Conservation (phyloP, 2,888 invertebrate genomes). For the Scelioninae gen. 1 region DNA sequence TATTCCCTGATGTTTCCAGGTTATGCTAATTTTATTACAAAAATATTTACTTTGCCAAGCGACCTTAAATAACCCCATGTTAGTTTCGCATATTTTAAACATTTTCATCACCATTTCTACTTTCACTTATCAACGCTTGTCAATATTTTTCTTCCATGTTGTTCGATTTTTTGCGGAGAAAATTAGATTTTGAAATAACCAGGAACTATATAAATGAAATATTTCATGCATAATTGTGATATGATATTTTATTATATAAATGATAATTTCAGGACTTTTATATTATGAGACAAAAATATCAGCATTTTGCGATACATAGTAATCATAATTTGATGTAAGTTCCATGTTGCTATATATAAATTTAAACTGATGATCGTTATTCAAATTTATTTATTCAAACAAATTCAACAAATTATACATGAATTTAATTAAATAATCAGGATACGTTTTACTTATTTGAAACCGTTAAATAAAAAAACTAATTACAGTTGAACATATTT, state of each 20-base stretch:
- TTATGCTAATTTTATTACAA: conserved; percentile 46
- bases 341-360: too few species aligned
- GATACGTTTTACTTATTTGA: conserved; percentile 9
- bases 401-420: conserved; percentile 23
- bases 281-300: too few species aligned
- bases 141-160: conserved; percentile 49
- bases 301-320: too few species aligned
- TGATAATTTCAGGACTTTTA: not conserved
- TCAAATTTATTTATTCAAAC: conserved; percentile 15
- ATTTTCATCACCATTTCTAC: conserved; percentile 52
- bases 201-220: not conserved
- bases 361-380: too few species aligned
- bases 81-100: conserved; percentile 49
- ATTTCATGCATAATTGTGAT: not conserved
- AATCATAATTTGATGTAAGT: too few species aligned
- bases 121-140: conserved; percentile 57
- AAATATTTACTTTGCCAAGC: conserved; percentile 35
- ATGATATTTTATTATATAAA: not conserved
- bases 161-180: conserved; percentile 6
- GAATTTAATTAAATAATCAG: conserved; percentile 25
- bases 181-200: conserved; percentile 10
- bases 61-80: conserved; percentile 46
- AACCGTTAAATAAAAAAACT: conserved; percentile 3
- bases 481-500: conserved; percentile 27
- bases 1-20: conserved; percentile 32